Conservation (phyloP, 2,797 vertebrate species). For the Oreonectes daqikongensis region DNA sequence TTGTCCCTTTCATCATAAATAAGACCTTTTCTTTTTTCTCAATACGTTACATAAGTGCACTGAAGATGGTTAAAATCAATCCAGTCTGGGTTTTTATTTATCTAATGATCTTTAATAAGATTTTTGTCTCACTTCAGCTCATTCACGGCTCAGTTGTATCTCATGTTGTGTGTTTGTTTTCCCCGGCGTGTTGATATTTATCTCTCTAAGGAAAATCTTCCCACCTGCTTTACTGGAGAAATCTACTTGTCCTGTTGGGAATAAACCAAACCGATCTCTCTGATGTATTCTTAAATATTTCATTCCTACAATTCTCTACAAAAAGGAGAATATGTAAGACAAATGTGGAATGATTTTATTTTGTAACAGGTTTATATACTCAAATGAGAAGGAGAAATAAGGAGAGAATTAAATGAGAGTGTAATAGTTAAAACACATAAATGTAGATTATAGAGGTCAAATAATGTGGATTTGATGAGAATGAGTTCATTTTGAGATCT, state of each 20-base stretch:
- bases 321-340: neutral
- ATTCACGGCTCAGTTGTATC: neutral
- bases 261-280: neutral
- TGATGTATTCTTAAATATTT: neutral
- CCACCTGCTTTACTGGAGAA: no score
- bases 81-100: neutral
- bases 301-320: neutral
- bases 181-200: no score
- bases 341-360: neutral
- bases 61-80: constrained; percentile 28
- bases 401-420: no score
- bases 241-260: neutral
- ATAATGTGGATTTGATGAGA: no score
- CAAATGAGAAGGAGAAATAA: no score
- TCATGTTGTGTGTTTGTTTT: neutral
- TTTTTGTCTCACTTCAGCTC: neutral
- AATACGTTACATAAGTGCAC: constrained; percentile 25
- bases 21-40: no score
- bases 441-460: no score
- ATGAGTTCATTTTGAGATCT: no score
- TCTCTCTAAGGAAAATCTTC: no score
- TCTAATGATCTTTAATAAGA: neutral
- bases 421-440: no score
- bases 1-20: no score
- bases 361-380: neutral